Base-by-base conservation (phyloP, 2,113 vertebrate genomes). In the Hirundichthys speculiger region DNA sequence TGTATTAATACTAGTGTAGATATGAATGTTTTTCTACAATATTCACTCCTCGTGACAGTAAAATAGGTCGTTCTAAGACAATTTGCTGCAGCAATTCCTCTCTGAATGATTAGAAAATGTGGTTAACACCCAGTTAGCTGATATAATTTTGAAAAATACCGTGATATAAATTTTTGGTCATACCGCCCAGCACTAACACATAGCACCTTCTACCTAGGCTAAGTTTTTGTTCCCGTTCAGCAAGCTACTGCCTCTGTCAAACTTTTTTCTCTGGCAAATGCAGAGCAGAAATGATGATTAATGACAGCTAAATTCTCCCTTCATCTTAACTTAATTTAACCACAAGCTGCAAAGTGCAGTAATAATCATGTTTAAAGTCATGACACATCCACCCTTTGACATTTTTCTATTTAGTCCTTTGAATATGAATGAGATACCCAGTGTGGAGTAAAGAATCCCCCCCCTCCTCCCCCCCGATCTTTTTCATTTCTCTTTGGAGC, bases 371-470 rank as follows among this genome's bases (percentile, higher is more conserved):
- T 27, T 51, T 69, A 20, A 49, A 20, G 51, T 42, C 18, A 42
- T 27, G 39, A 66, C 54, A 66, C 67, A 53, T 86, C 83, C 64
- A 68, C 25, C 22, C 67, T 52, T 16, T 48, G 50, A 78, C 72
- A 69, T 84, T 70, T 81, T 57, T 64, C 67, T 49, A 50, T 50
- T 34, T 24, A 56, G 20, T 57, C 27, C 45, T 84, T 67, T 49
- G 77, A 77, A 90, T 90, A 86, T 73, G 74, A 90, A 91, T 83
- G 51, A 83, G 64, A 81, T 57, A 18, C 74, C 67, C 82, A 72
- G 79, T 75, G 77, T 79, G 70, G 69, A 89, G 75, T 82, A 52
- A 88, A 73, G 81, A 87, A 85, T 88, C 75, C 66, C 20, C 22
- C 51, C 71, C 68, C 77, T 67, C n/a, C 21, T 48, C 71, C 65